phyloP scores from a whole-genome alignment of 2,888 invertebrate species.

The Caenorhabditis panamensis region DNA sequence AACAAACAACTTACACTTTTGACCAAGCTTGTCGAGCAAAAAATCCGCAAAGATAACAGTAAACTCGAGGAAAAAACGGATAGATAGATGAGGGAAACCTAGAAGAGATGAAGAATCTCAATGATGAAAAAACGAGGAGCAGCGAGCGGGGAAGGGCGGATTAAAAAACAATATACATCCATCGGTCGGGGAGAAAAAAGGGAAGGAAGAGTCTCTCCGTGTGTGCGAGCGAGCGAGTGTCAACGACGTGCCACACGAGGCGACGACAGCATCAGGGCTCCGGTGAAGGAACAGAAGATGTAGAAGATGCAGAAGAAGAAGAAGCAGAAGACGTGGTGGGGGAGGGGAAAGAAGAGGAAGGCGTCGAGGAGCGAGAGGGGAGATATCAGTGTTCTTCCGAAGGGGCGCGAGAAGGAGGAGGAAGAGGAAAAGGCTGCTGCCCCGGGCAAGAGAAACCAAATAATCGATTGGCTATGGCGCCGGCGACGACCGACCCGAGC shows the following conservation, averaged over 20 bases:
- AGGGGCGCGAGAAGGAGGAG: slow-evolving; percentile 22
- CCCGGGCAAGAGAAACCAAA: slow-evolving; percentile 31
- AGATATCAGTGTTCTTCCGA: slow-evolving; percentile 56
- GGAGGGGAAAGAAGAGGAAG: slow-evolving; percentile 35
- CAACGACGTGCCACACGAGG: slow-evolving; percentile 46
- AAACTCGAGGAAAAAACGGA: slow-evolving; percentile 4
- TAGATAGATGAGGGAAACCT: not conserved
- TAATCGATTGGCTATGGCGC: slow-evolving; percentile 57
- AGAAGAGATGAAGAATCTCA: not conserved
- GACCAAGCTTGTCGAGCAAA: not conserved
- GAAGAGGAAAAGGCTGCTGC: slow-evolving; percentile 16
- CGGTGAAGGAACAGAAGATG: slow-evolving; percentile 29
- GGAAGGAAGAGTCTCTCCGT: slow-evolving; percentile 24
- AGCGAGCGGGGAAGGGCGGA: slow-evolving; percentile 17
- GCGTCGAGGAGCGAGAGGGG: slow-evolving; percentile 30
- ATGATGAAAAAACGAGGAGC: slow-evolving; percentile 9
- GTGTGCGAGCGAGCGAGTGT: slow-evolving; percentile 34
- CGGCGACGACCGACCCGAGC: slow-evolving; percentile 35
- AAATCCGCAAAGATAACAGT: not conserved
- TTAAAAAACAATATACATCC: slow-evolving; percentile 55
- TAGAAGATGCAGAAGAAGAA: slow-evolving; percentile 32
- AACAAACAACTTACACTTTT: too few relatives aligned
- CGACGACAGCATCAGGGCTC: slow-evolving; percentile 38
- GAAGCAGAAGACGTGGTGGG: too few relatives aligned
- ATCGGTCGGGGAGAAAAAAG: slow-evolving; percentile 34